phyloP scores from a whole-genome alignment of 2,113 vertebrate species.

The Hippocampus barbouri region DNA sequence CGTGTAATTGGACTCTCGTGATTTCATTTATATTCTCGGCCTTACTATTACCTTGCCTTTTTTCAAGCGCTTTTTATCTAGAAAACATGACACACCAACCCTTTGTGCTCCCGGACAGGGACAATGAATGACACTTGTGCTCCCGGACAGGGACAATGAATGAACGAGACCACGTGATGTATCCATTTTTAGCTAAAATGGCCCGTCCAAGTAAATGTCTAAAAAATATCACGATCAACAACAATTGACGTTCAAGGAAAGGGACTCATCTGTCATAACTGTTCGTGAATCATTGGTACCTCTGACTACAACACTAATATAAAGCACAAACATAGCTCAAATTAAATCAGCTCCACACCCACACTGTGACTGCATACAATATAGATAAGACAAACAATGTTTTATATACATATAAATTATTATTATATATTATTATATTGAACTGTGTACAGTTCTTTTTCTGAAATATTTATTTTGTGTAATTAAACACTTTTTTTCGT shows the following conservation, averaged over 20 bases:
- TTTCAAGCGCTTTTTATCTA: slow-evolving; percentile 57
- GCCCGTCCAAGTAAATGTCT: background rate
- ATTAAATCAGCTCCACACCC: background rate
- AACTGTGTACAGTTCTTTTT: too few species aligned
- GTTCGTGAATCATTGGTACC: background rate
- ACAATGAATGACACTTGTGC: background rate
- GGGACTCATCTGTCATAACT: background rate
- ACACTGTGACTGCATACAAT: background rate
- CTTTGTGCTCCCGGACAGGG: background rate
- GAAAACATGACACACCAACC: background rate
- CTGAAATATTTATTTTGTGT: too few species aligned
- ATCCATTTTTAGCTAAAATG: background rate
- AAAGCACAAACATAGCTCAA: background rate
- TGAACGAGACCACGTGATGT: background rate
- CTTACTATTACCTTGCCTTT: too few species aligned
- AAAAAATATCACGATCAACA: background rate
- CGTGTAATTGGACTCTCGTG: too few species aligned
- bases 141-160: background rate
- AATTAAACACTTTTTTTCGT: too few species aligned
- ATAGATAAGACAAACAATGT: background rate
- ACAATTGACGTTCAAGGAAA: background rate
- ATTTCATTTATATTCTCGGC: too few species aligned
- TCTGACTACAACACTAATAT: background rate
- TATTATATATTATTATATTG: too few species aligned
- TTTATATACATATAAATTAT: background rate